Evolutionary conservation across 92 coral and sea anemone species (phyloP).

Genomic region (Pocillopora meandrina): DNA sequence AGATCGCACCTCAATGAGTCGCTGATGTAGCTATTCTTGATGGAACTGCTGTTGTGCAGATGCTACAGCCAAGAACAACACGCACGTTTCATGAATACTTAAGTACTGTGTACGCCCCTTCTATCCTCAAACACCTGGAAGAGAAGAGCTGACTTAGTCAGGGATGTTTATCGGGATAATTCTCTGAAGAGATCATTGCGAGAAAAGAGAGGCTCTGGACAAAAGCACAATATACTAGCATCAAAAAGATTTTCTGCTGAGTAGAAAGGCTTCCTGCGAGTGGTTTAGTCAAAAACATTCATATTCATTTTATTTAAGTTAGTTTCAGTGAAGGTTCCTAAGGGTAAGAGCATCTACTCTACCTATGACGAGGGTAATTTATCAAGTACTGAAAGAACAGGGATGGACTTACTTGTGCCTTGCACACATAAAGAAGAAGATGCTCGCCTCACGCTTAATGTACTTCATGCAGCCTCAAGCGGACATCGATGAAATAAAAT

Average conservation of each 20-base stretch:
- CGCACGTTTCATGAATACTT: constrained; percentile 51
- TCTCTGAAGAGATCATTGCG: constrained; percentile 17
- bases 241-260: constrained; percentile 25
- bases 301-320: no score
- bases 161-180: constrained; percentile 32
- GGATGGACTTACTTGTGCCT: constrained; percentile 24
- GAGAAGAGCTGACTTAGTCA: constrained; percentile 46
- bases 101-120: constrained; percentile 43
- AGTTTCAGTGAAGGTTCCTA: no score
- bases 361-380: constrained; percentile 19
- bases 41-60: no score
- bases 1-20: neutral
- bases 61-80: no score
- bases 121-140: constrained; percentile 38
- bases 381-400: neutral
- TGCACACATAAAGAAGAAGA: constrained; percentile 45
- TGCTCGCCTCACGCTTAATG: constrained; percentile 27
- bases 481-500: constrained; percentile 1
- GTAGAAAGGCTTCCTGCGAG: constrained; percentile 41
- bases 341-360: no score
- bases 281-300: constrained; percentile 17
- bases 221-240: constrained; percentile 36
- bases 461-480: constrained; percentile 26
- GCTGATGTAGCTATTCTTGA: constrained; percentile 54
- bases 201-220: no score